Evolutionary conservation across 92 coral and sea anemone species (phyloP).

Genomic region (Hydrozoanthus gracilis): DNA sequence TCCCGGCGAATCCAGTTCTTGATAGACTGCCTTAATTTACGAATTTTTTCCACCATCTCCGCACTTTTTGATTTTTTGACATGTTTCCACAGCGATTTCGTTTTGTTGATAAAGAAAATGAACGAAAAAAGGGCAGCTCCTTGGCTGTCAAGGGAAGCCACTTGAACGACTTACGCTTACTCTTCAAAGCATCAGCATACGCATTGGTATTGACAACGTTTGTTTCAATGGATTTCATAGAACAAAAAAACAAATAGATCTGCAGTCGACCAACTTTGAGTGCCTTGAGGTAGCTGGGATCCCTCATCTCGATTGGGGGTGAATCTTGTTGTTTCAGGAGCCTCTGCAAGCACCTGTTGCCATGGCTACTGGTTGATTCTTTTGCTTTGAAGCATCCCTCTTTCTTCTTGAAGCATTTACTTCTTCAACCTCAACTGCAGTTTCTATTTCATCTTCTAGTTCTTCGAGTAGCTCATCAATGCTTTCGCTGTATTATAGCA

Average conservation of each 20-base stretch:
- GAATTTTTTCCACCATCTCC: too few species aligned
- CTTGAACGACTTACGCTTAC: slow-evolving; percentile 38
- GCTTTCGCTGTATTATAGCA: slow-evolving; percentile 19
- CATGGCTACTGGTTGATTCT: slow-evolving; percentile 19
- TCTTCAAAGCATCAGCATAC: slow-evolving; percentile 35
- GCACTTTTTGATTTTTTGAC: too few species aligned
- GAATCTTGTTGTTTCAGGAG: slow-evolving; percentile 39
- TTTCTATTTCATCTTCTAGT: slow-evolving; percentile 12
- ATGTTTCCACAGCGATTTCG: too few species aligned
- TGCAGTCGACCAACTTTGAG: slow-evolving; percentile 55
- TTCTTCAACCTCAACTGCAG: slow-evolving; percentile 20
- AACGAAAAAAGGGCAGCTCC: too few species aligned
- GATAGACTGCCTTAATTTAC: too few species aligned
- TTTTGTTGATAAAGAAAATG: too few species aligned
- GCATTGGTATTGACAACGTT: slow-evolving; percentile 48
- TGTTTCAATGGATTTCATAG: slow-evolving; percentile 30
- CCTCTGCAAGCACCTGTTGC: neutral
- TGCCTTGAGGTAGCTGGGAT: slow-evolving; percentile 50
- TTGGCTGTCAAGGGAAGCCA: slow-evolving; percentile 51
- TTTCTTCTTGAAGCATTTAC: slow-evolving; percentile 18
- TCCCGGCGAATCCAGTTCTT: too few species aligned
- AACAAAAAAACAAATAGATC: slow-evolving; percentile 51
- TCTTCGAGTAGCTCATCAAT: slow-evolving; percentile 1
- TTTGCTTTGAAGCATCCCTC: slow-evolving; percentile 10
- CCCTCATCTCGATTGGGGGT: slow-evolving; percentile 51